phyloP scores from a whole-genome alignment of 2,113 vertebrate genomes.

The Caretta caretta region DNA sequence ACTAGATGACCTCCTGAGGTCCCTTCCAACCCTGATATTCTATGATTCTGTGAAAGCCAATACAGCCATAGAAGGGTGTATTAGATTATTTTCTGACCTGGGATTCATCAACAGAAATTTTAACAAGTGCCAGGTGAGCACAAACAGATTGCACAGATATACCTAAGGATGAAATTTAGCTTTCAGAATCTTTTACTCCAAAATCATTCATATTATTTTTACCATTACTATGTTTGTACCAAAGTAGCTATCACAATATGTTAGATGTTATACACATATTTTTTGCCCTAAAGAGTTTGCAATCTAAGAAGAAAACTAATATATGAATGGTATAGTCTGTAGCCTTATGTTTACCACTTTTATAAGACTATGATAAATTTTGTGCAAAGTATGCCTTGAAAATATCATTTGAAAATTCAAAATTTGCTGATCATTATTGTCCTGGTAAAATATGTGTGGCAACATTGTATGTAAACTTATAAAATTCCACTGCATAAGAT shows the following conservation, averaged over 20 bases:
- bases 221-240: not conserved
- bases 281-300: not conserved
- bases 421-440: too few species aligned
- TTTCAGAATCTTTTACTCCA: not conserved
- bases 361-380: too few species aligned
- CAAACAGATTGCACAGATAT: not conserved
- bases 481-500: too few species aligned
- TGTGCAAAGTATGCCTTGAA: too few species aligned
- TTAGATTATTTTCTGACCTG: not conserved
- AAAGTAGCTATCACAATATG: not conserved
- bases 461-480: too few species aligned
- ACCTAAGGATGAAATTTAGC: too few species aligned
- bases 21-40: too few species aligned
- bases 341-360: too few species aligned
- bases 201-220: not conserved
- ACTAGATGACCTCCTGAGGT: too few species aligned
- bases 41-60: too few species aligned
- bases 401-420: too few species aligned
- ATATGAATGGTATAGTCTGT: not conserved
- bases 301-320: not conserved
- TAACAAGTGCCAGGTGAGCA: not conserved
- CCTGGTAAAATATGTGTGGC: too few species aligned
- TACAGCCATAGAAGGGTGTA: not conserved
- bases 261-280: not conserved
- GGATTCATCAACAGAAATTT: not conserved